Base-by-base conservation (phyloP, 2,113 vertebrate species). In the Periophthalmus modestus region DNA sequence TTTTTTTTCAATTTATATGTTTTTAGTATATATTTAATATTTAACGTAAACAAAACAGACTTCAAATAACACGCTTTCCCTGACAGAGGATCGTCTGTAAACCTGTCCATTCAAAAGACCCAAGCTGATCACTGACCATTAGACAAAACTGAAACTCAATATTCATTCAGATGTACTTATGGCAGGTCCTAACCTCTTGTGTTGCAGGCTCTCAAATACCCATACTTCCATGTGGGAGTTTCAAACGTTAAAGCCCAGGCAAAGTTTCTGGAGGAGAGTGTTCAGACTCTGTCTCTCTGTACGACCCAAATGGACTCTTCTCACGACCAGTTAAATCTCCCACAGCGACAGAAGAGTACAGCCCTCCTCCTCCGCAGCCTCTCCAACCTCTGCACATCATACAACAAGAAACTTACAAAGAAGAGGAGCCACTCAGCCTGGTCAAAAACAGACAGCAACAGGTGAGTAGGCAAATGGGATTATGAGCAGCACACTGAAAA, bases 151-250 rank as follows among this genome's bases (percentile, higher is more conserved):
- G 36, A 39, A 39, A 39, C 36, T 43, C 39, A 10, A 43, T 43
- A 43, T 43, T 43, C 7, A 43, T 43, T 43, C 39, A 43, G 11
- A 43, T 43, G 39, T 43, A 7, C 10, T 43, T 10, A 10, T 43
- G 39, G 6, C 39, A 7, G 2, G 39, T 10, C 39, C 39, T 43
- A 43, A 43, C 39, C 48, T 16, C 39, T 55, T 36, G 50, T 70
- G 15, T 55, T 72, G 2, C 69, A 98, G 97, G 95, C 96, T 61
- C 84, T 98, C 81, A 94, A 95, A 63, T 94, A 96, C 82, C 90
- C 95, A 0, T 98, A 97, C 86, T 98, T 98, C 87, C 95, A 95
- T 89, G 95, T 97, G 43, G 95, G 96, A 69, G 95, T 95, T n/a
- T 91, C 93, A 54, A 92, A 94, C 21, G 66, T 72, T 2, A 78